Percentiles rank a stretch among this genome's conserved stretches.
phyloP scores from a whole-genome alignment of 2,888 invertebrate species.

The Pyrocoelia pectoralis region DNA sequence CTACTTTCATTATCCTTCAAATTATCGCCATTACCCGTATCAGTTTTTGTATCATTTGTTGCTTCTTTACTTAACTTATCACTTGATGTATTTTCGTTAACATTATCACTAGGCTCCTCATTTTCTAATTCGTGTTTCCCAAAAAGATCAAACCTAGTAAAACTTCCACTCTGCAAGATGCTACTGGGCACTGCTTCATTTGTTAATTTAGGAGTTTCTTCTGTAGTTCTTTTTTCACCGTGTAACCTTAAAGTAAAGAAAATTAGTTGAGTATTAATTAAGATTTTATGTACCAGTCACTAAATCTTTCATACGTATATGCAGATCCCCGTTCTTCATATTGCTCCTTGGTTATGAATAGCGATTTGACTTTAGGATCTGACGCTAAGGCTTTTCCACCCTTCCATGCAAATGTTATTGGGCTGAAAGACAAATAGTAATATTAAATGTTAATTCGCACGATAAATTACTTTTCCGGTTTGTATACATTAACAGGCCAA shows the following conservation, averaged over 20 bases:
- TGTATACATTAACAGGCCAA: constrained; percentile 76
- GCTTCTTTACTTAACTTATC: constrained; percentile 16
- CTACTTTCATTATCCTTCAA: constrained; percentile 8
- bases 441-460: neutral
- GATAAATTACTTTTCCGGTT: constrained; percentile 69
- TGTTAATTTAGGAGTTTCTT: constrained; percentile 7
- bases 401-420: constrained; percentile 87
- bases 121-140: constrained; percentile 29
- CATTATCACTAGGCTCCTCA: constrained; percentile 15
- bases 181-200: constrained; percentile 8
- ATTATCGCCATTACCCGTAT: constrained; percentile 8
- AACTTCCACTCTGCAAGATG: constrained; percentile 18
- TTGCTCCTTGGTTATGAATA: constrained; percentile 81
- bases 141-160: constrained; percentile 31
- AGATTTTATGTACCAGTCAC: constrained; percentile 53
- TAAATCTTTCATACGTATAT: constrained; percentile 66
- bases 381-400: constrained; percentile 82
- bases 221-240: neutral
- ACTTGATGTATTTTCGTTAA: constrained; percentile 6
- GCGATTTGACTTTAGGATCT: constrained; percentile 75
- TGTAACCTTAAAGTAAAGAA: constrained; percentile 18
- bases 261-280: neutral
- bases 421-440: constrained; percentile 61
- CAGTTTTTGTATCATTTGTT: constrained; percentile 16
- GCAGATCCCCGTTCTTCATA: constrained; percentile 87